phyloP scores from a whole-genome alignment of 2,797 vertebrate species.

The Borostomias antarcticus region DNA sequence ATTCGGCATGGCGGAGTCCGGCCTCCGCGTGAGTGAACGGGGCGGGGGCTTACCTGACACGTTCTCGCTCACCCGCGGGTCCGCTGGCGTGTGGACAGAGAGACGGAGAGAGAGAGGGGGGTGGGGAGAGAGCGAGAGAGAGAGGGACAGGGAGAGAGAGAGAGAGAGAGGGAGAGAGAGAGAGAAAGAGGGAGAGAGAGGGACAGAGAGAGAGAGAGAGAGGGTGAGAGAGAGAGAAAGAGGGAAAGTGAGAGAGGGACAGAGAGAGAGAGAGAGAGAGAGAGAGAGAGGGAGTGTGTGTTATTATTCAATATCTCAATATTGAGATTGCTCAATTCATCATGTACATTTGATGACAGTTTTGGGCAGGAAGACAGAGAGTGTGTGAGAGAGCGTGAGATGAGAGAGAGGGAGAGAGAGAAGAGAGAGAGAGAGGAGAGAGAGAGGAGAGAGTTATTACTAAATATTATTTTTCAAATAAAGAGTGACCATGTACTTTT shows the following conservation, averaged over 20 bases:
- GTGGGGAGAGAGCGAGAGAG: neutral
- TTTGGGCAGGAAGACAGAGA: neutral
- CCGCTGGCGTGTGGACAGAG: no score
- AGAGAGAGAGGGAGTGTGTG: no score
- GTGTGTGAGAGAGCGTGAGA: neutral
- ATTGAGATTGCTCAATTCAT: no score
- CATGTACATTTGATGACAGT: no score
- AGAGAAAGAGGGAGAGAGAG: neutral
- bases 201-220: neutral
- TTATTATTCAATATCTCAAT: no score
- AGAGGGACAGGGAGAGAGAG: neutral
- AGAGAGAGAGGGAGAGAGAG: neutral
- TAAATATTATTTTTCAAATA: neutral
- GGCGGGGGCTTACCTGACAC: constrained; percentile 82
- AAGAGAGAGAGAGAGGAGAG: neutral
- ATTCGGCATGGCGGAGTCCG: constrained; percentile 5
- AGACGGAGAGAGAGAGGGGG: constrained; percentile 11
- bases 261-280: neutral
- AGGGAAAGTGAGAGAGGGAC: neutral
- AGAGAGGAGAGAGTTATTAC: neutral
- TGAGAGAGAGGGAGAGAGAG: neutral
- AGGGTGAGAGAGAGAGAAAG: neutral
- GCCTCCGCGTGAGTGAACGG: constrained; percentile 1
- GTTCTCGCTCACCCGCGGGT: constrained; percentile 90
- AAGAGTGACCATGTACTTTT: neutral